Evolutionary conservation across 2,888 invertebrate species (phyloP), one percentile per base, ranked within the genome.

Genomic region (Antheraea yamamai): DNA sequence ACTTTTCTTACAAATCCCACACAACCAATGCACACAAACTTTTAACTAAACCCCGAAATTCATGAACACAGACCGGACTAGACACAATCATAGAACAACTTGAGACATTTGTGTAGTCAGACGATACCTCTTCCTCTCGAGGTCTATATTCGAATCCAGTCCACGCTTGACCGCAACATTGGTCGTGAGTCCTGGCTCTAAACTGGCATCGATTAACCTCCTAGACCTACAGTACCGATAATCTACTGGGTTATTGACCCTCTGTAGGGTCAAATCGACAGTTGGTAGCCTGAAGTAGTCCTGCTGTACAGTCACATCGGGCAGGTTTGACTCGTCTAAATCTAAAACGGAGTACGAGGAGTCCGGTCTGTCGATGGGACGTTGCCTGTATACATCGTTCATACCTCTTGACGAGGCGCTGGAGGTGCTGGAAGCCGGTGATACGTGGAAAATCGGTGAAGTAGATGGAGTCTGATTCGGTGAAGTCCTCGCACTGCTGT

Each of bases 131-230:
- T 94, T 94, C 75, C 89, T 87, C 74, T 93, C 93, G 68, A 92
- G 78, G 39, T 93, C 93, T 18, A 86, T 86, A 73, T 83, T 89
- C 14, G 85, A 55, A 70, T 93, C 92, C 66, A 91, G 74, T 16
- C 91, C 89, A 66, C 94, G 86, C 81, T 94, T 94, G 82, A 94
- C 91, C 79, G 91, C 91, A 87, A 87, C 84, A 80, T 87, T 89
- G 0, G 90, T 89, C 0, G 89, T 85, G 0, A 92, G 87, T 70
- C 87, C 85, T 0, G 84, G 79, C 0, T 89, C 92, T 77, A 91
- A 82, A 78, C 89, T 91, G 74, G 91, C 89, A 74, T 94, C 93
- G 8, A 94, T 83, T 23, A 94, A 81, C 79, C 92, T 88, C 73
- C 88, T 87, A 0, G 92, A 88, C 75, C 87, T 88, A 77, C 88